A percentile compares a stretch with the other conserved stretches of the same genome.
These are phyloP conservation scores for Mesoligia furuncula DNA, from an alignment of 2,888 invertebrate genomes.

Conservation along the genomic window DNA sequence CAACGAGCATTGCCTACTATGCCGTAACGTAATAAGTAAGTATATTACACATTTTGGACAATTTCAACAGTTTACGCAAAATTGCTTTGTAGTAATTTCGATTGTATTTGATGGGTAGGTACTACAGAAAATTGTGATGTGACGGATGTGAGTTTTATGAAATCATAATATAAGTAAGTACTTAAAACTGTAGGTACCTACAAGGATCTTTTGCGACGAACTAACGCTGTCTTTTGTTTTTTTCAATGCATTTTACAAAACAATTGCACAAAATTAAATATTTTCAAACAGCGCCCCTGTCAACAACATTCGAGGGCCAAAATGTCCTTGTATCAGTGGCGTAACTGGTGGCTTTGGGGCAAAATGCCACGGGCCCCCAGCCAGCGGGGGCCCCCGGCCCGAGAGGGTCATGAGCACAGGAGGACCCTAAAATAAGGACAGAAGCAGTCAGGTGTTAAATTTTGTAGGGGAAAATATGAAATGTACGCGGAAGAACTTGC, in stretches of 20 bases:
- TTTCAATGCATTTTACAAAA: not conserved
- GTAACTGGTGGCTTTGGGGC: no score
- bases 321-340: no score
- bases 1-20: conserved; percentile 31
- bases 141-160: not conserved
- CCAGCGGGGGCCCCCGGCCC: no score
- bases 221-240: not conserved
- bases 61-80: conserved; percentile 38
- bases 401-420: no score
- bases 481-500: no score
- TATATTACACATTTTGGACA: conserved; percentile 20
- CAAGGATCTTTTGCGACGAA: not conserved
- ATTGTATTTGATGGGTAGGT: conserved; percentile 20
- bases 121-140: not conserved
- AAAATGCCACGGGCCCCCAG: no score
- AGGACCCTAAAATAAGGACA: no score
- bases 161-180: conserved; percentile 4
- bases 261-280: not conserved
- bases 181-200: not conserved
- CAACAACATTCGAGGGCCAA: not conserved
- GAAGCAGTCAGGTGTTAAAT: no score
- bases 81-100: conserved; percentile 32
- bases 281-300: not conserved
- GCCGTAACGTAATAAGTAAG: conserved; percentile 7
- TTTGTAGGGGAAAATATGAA: no score